Conservation (phyloP, 2,113 vertebrate species). For the Cynoglossus semilaevis region DNA sequence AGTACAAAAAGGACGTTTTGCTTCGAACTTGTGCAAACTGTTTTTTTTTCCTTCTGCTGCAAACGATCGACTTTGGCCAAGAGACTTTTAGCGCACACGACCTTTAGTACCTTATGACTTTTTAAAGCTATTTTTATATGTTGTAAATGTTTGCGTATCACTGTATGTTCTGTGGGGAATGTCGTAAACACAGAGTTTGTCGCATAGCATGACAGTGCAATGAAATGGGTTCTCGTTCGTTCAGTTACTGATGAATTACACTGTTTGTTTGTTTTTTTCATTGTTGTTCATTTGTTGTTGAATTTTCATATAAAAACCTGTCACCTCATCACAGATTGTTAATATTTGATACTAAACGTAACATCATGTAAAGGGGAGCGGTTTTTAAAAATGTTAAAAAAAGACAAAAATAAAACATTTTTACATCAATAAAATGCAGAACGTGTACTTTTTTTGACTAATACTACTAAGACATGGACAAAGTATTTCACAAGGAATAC, state of each 20-base stretch:
- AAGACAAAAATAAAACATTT: constrained; percentile 36
- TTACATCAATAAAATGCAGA: not conserved
- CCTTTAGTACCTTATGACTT: not conserved
- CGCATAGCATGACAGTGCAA: constrained; percentile 8
- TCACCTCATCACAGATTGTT: constrained; percentile 35
- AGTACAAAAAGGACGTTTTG: constrained; percentile 1
- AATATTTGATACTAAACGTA: constrained; percentile 51
- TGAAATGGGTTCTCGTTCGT: constrained; percentile 22
- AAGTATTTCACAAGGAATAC: no score
- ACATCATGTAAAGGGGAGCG: constrained; percentile 56
- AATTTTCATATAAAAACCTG: constrained; percentile 1
- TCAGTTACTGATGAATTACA: constrained; percentile 2
- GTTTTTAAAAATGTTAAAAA: constrained; percentile 62
- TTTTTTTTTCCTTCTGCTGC: no score
- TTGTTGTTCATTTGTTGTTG: constrained; percentile 3
- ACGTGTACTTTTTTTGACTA: no score
- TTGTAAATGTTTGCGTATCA: not conserved
- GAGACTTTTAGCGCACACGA: no score
- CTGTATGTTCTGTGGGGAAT: constrained; percentile 29
- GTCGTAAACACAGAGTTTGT: constrained; percentile 11
- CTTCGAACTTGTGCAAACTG: no score
- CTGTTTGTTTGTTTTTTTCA: not conserved
- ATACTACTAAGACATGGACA: no score
- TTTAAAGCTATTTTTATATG: constrained; percentile 15
- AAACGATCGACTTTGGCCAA: no score